These are phyloP conservation scores for Apogon talboti DNA, from an alignment of 2,797 vertebrate species.

Conservation along the genomic window DNA sequence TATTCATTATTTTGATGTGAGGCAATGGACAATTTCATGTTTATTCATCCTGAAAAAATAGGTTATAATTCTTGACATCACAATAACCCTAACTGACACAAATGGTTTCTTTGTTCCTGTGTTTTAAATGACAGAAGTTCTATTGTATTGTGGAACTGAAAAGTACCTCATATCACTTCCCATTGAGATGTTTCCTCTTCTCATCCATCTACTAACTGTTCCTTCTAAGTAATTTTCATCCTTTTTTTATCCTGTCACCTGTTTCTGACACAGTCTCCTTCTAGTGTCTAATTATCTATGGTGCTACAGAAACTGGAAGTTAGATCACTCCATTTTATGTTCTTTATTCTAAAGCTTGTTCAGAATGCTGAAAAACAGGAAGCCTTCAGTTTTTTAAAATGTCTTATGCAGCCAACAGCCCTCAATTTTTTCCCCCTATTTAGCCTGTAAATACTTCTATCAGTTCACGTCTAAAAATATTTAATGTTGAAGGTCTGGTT, in stretches of 20 bases:
- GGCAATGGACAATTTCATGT: too few species aligned
- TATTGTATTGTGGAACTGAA: conserved; percentile 3
- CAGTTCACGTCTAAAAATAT: not conserved
- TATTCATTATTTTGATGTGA: too few species aligned
- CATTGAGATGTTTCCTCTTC: not conserved
- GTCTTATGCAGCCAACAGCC: too few species aligned
- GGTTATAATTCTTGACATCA: not conserved
- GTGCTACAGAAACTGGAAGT: too few species aligned
- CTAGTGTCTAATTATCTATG: not conserved
- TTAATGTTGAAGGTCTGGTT: not conserved
- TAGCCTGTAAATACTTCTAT: not conserved
- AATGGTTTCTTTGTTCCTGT: conserved; percentile 5
- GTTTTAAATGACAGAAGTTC: conserved; percentile 14
- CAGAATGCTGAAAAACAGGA: not conserved
- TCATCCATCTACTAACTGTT: conserved; percentile 13
- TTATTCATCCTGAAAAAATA: not conserved
- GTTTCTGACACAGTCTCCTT: not conserved
- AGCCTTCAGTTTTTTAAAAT: too few species aligned
- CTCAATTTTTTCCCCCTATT: too few species aligned
- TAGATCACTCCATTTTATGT: too few species aligned
- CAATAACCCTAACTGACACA: not conserved
- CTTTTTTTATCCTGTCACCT: not conserved
- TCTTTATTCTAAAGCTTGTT: not conserved
- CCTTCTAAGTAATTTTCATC: not conserved
- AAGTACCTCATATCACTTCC: not conserved